phyloP scores from a whole-genome alignment of 1,140 invertebrate genomes.

The Drosophila insularis region DNA sequence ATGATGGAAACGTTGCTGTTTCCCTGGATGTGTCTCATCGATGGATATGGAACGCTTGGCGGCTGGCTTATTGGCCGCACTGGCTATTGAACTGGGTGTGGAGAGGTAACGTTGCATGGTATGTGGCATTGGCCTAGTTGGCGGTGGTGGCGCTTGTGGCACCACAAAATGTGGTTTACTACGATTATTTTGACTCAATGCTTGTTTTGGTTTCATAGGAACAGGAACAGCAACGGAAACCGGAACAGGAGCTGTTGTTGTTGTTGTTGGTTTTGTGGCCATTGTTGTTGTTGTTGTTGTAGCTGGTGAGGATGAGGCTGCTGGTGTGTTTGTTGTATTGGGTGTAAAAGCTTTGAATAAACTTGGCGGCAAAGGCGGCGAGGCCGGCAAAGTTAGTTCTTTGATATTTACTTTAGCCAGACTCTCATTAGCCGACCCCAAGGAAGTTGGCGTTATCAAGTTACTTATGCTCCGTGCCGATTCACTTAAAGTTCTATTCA shows the following conservation, averaged over 20 bases:
- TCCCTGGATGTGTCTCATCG: constrained; percentile 61
- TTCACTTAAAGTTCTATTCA: constrained; percentile 66
- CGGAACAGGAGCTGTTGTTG: not conserved
- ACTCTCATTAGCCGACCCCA: constrained; percentile 18
- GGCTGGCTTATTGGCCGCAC: constrained; percentile 70
- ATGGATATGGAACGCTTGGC: constrained; percentile 68
- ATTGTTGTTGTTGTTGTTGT: constrained; percentile 4
- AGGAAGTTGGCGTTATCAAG: constrained; percentile 38
- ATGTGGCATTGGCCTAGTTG: constrained; percentile 30
- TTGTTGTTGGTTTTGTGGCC: constrained; percentile 12
- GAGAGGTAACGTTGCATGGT: constrained; percentile 64
- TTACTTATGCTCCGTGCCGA: constrained; percentile 66
- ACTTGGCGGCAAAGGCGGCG: constrained; percentile 76
- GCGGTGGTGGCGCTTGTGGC: constrained; percentile 51
- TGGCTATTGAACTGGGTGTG: constrained; percentile 77
- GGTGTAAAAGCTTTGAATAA: constrained; percentile 70
- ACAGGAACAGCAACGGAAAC: not conserved
- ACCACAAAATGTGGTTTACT: constrained; percentile 69
- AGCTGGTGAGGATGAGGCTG: constrained; percentile 6
- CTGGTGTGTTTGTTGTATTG: not conserved
- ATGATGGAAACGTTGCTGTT: constrained; percentile 49
- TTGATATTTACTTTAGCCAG: constrained; percentile 26
- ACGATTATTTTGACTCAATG: constrained; percentile 42
- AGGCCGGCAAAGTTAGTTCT: constrained; percentile 57
- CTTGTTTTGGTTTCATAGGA: not conserved